Conservation (phyloP, 2,888 invertebrate species). For the Eumerus sabulonum region DNA sequence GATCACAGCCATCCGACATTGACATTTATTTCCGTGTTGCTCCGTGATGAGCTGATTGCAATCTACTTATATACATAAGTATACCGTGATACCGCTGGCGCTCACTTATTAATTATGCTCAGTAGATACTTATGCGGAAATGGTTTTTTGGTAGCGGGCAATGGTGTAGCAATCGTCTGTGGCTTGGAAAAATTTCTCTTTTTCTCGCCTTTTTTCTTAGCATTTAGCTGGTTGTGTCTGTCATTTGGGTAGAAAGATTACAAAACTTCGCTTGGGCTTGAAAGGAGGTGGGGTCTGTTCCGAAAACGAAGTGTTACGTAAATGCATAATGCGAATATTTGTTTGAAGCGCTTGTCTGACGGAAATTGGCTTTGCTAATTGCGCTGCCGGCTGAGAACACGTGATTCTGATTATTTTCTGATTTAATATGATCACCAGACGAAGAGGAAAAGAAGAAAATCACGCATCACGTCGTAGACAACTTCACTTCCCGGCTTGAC, state of each 20-base stretch:
- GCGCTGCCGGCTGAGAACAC: no score
- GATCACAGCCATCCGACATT: slow-evolving; percentile 38
- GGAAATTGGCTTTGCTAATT: no score
- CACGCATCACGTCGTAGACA: no score
- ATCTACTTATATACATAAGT: not conserved
- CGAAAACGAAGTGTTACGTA: no score
- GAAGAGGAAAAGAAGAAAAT: no score
- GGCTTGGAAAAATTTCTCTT: slow-evolving; percentile 18
- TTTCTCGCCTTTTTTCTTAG: slow-evolving; percentile 3
- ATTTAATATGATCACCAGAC: no score
- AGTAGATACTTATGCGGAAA: slow-evolving; percentile 18
- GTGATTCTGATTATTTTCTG: no score
- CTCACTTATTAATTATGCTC: slow-evolving; percentile 51
- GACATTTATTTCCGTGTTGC: slow-evolving; percentile 37
- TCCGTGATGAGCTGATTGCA: slow-evolving; percentile 39
- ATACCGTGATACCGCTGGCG: slow-evolving; percentile 26
- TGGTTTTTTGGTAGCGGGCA: slow-evolving; percentile 35
- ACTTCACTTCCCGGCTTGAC: no score
- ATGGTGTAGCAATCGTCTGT: slow-evolving; percentile 3
- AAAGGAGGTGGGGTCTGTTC: no score
- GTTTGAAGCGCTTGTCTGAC: no score
- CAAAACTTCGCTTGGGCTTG: slow-evolving; percentile 27
- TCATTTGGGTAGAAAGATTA: slow-evolving; percentile 9
- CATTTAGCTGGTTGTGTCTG: no score
- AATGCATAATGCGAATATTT: no score